These are phyloP conservation scores for Trematomus bernacchii DNA, from an alignment of 2,797 vertebrate genomes.

Conservation along the genomic window DNA sequence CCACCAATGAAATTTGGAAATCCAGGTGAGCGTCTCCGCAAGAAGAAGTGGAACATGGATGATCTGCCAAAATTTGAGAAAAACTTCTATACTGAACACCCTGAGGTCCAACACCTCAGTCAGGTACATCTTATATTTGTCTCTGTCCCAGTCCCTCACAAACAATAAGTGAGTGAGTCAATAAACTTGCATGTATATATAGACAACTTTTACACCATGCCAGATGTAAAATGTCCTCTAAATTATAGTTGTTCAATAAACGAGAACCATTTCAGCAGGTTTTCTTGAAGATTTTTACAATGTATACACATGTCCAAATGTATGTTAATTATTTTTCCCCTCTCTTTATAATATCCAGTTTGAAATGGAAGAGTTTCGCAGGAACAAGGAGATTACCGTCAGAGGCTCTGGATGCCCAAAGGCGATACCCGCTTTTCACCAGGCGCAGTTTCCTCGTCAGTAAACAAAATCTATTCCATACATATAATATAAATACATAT, in stretches of 20 bases:
- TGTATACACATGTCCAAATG: neutral
- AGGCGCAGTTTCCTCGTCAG: slow-evolving; percentile 97
- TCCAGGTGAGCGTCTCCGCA: slow-evolving; percentile 95
- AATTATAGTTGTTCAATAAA: neutral
- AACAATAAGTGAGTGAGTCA: neutral
- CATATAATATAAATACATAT: too few species aligned
- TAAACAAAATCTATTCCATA: slow-evolving; percentile 53
- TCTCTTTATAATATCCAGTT: slow-evolving; percentile 78
- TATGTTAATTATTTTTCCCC: neutral
- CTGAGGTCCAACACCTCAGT: slow-evolving; percentile 90
- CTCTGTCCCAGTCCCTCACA: neutral
- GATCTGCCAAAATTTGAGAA: slow-evolving; percentile 98
- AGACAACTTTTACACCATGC: neutral
- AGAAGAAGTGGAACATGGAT: slow-evolving; percentile 96
- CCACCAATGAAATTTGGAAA: slow-evolving; percentile 95
- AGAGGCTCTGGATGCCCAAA: slow-evolving; percentile 91
- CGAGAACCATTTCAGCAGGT: neutral
- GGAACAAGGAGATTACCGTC: slow-evolving; percentile 96
- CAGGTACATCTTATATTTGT: slow-evolving; percentile 77
- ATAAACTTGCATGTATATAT: neutral
- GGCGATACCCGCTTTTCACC: slow-evolving; percentile 91
- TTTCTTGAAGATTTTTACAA: neutral
- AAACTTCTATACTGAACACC: slow-evolving; percentile 96
- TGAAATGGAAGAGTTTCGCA: slow-evolving; percentile 92
- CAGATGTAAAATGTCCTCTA: neutral